phyloP scores from a whole-genome alignment of 1,140 invertebrate species.

The Drosophila eugracilis region DNA sequence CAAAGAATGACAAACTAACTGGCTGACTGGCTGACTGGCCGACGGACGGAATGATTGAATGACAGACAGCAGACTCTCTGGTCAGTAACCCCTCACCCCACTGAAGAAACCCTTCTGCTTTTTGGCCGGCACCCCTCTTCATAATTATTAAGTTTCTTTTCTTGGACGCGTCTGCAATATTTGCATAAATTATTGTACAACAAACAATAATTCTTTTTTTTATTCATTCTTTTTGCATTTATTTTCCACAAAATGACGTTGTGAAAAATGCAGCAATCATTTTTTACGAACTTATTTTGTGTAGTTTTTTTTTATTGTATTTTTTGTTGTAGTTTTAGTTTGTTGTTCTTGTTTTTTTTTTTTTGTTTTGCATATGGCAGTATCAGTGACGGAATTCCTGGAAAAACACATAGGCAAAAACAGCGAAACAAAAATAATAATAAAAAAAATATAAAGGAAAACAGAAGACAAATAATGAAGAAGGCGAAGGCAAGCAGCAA shows the following conservation, averaged over 20 bases:
- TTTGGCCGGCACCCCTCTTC: constrained; percentile 1
- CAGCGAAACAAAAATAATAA: constrained; percentile 15
- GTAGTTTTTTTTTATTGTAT: constrained; percentile 20
- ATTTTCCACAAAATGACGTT: constrained; percentile 77
- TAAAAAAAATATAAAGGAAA: constrained; percentile 28
- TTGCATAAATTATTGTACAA: constrained; percentile 80
- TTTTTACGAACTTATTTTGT: constrained; percentile 52
- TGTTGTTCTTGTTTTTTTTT: constrained; percentile 16
- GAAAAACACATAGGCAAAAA: constrained; percentile 77
- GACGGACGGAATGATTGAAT: constrained; percentile 27
- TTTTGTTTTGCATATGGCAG: constrained; percentile 40
- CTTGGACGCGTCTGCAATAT: constrained; percentile 74
- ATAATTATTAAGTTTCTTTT: constrained; percentile 51
- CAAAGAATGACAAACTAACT: constrained; percentile 22
- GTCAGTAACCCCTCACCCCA: constrained; percentile 18
- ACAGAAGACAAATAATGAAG: constrained; percentile 26
- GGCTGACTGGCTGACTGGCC: constrained; percentile 20
- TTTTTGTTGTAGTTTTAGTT: constrained; percentile 18
- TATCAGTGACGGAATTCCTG: constrained; percentile 81
- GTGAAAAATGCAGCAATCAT: constrained; percentile 77
- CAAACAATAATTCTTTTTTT: constrained; percentile 62
- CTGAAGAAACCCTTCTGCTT: background rate
- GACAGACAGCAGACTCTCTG: constrained; percentile 37
- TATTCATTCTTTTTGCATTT: constrained; percentile 55
- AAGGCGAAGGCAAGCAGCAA: constrained; percentile 32